phyloP scores from a whole-genome alignment of 2,888 invertebrate genomes.

The Drosophila robusta region DNA sequence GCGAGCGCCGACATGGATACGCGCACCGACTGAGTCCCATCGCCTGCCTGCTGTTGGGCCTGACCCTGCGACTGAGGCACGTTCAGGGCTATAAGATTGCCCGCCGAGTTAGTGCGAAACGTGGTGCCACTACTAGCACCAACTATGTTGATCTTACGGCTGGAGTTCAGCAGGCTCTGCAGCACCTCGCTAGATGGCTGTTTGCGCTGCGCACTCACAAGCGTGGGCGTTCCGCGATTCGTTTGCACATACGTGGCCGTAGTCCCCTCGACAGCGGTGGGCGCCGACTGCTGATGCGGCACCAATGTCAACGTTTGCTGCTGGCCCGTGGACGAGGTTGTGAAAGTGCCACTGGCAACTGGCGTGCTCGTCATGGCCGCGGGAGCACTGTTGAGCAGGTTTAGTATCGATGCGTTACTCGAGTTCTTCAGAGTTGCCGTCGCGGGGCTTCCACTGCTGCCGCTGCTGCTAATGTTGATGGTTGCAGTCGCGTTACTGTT shows the following conservation, averaged over 20 bases:
- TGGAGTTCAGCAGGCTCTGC: conserved; percentile 83
- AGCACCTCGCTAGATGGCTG: conserved; percentile 82
- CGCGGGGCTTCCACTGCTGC: conserved; percentile 26
- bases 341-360: conserved; percentile 85
- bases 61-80: conserved; percentile 58
- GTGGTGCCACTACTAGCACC: conserved; percentile 72
- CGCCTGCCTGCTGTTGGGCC: conserved; percentile 40
- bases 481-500: conserved; percentile 36
- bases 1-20: conserved; percentile 85
- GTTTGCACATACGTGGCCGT: conserved; percentile 78
- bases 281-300: conserved; percentile 69
- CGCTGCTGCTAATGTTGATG: conserved; percentile 38
- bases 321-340: conserved; percentile 75
- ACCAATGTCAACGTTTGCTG: conserved; percentile 79
- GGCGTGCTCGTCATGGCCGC: conserved; percentile 89
- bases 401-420: conserved; percentile 90
- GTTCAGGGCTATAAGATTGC: conserved; percentile 82
- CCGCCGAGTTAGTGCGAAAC: conserved; percentile 81
- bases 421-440: conserved; percentile 75
- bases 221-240: conserved; percentile 64
- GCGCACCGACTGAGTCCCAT: conserved; percentile 82
- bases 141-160: conserved; percentile 83
- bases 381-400: conserved; percentile 91
- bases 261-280: conserved; percentile 66
- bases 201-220: conserved; percentile 74